Evolutionary conservation across 1,140 invertebrate genomes (phyloP).

Genomic region (Tetragnatha versicolor): DNA sequence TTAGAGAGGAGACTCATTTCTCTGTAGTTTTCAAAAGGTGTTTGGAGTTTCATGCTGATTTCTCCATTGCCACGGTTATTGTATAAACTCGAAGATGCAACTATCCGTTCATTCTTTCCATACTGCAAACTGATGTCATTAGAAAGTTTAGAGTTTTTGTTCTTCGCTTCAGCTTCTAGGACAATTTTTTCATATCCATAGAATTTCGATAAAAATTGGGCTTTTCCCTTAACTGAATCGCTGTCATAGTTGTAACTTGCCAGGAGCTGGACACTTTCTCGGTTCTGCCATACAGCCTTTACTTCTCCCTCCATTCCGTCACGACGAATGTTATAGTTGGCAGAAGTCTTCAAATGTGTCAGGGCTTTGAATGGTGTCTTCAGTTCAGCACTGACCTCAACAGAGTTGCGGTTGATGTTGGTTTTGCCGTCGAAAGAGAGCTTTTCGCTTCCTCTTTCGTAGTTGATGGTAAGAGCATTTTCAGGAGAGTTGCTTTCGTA

Average conservation of each 20-base stretch:
- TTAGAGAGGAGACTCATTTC: neutral
- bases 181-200: slow-evolving; percentile 18
- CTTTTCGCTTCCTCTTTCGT: neutral
- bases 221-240: too few relatives aligned
- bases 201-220: too few relatives aligned
- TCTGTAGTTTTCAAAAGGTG: neutral
- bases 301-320: slow-evolving; percentile 12
- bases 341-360: slow-evolving; percentile 1
- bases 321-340: neutral
- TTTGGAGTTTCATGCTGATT: neutral
- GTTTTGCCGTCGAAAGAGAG: slow-evolving; percentile 4
- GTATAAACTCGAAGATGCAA: neutral
- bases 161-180: neutral
- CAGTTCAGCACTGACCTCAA: slow-evolving; percentile 14
- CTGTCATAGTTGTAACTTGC: too few relatives aligned
- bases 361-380: slow-evolving; percentile 13
- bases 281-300: neutral
- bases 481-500: neutral
- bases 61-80: neutral
- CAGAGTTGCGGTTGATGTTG: neutral
- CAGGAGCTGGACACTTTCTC: too few relatives aligned
- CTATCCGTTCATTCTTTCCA: neutral
- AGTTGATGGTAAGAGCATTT: neutral
- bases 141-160: too few relatives aligned
- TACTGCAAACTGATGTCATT: slow-evolving; percentile 1